A percentile compares a stretch with the other conserved stretches of the same genome.
Evolutionary conservation across 2,888 invertebrate species (phyloP).

Genomic region (Rotaria magnacalcarata): DNA sequence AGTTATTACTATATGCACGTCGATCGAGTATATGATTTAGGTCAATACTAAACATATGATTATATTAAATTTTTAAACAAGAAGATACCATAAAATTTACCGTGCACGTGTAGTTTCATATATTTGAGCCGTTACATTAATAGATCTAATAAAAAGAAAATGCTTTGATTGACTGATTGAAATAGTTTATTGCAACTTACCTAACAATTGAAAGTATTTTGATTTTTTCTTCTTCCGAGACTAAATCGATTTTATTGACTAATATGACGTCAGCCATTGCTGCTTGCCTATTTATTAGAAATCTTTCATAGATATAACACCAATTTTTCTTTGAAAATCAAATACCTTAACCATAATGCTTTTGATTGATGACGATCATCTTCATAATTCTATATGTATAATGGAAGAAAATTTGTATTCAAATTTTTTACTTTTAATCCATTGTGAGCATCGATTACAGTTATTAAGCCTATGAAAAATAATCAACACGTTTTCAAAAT

Average conservation of each 20-base stretch:
- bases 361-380: conserved; percentile 14
- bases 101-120: conserved; percentile 26
- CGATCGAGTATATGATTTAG: neutral
- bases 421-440: neutral
- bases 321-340: neutral
- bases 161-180: too few species aligned
- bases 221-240: conserved; percentile 13
- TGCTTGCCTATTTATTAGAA: conserved; percentile 35
- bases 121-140: neutral
- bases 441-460: neutral
- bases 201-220: neutral
- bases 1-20: neutral
- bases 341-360: conserved; percentile 26
- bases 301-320: neutral
- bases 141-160: neutral
- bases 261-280: conserved; percentile 44
- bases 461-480: conserved; percentile 8
- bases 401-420: neutral
- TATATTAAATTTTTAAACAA: too few species aligned
- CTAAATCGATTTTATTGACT: conserved; percentile 44
- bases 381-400: neutral
- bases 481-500: neutral
- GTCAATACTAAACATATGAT: neutral
- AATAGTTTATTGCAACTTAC: neutral
- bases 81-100: neutral